Evolutionary conservation across 2,888 invertebrate genomes (phyloP), one percentile per base, ranked within the genome.

Genomic region (Tachina grossa): DNA sequence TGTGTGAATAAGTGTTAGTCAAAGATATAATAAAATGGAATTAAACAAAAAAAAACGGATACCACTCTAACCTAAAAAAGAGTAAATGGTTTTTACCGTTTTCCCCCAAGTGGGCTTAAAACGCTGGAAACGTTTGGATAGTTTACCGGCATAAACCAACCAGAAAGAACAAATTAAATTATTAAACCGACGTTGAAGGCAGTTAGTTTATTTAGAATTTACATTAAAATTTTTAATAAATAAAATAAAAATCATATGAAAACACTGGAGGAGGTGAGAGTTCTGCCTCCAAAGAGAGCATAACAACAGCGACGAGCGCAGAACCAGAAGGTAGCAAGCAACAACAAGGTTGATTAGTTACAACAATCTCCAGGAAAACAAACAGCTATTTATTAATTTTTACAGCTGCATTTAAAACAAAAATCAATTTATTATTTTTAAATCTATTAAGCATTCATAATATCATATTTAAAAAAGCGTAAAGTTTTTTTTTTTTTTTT

Each of bases 1-100:
- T 89, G 94, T 94, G 93, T 95, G 95, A 94, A 74, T 43, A 43
- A 47, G 22, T 19, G 3, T 43, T 57, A 47, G 13, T 53, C 49
- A 16, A 59, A 31, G 9, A 59, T 9, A 45, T 43, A 57, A 45
- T 75, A 72, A 77, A 71, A 71, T 80, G 81, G 76, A 80, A 69
- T 76, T 72, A 53, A 71, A 19, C 41, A n/a, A 22, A 51, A 47
- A 45, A 57, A 45, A 61, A 19, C n/a, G 75, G 72, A 49, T 71
- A 69, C 14, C 22, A 57, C 63, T 66, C 68, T 55, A 55, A 61
- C 5, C 39, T 14, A 19, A 74, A 19, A 74, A 61, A 45, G 22
- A 51, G 49, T 65, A 74, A n/a, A n/a, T 39, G 57, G 22, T 5
- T 45, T n/a, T 10, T 43, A n/a, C 53, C 55, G 19, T 55, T 57